Percentiles rank a stretch among this genome's conserved stretches.
These are phyloP conservation scores for Microtus ochrogaster DNA, from an alignment of 2,113 vertebrate genomes.

Conservation along the genomic window DNA sequence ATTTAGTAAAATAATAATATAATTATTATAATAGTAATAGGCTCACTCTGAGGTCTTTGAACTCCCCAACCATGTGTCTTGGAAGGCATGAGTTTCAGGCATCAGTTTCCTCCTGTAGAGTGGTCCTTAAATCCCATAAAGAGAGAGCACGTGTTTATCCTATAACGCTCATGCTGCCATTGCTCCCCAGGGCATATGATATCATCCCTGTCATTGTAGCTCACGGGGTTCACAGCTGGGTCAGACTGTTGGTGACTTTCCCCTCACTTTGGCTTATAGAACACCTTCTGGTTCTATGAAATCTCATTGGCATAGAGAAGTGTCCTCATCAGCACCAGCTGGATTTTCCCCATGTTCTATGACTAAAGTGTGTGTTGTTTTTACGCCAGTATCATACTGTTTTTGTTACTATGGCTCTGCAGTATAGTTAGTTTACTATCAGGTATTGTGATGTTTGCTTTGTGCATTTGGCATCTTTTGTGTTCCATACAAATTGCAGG, in stretches of 20 bases:
- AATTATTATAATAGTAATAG: neutral
- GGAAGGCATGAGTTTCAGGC: neutral
- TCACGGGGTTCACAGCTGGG: neutral
- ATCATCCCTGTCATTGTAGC: neutral
- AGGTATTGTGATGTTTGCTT: neutral
- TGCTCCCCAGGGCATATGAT: neutral
- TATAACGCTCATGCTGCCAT: neutral
- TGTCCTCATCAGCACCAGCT: neutral
- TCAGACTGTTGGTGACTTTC: neutral
- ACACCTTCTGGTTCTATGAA: neutral
- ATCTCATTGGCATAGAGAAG: neutral
- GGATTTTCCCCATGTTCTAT: neutral
- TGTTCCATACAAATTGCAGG: neutral
- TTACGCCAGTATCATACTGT: neutral
- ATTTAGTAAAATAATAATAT: neutral
- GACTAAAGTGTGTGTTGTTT: neutral
- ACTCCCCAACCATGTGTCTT: neutral
- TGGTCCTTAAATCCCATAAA: no score
- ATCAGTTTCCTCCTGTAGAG: neutral
- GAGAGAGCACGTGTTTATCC: neutral
- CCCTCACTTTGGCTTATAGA: neutral
- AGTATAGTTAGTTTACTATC: neutral
- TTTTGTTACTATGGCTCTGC: neutral
- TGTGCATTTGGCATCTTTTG: neutral
- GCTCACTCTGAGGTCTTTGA: neutral